Percentiles rank a stretch among this genome's conserved stretches.
Conservation (phyloP, 2,888 invertebrate genomes). For the Alsophila aescularia region DNA sequence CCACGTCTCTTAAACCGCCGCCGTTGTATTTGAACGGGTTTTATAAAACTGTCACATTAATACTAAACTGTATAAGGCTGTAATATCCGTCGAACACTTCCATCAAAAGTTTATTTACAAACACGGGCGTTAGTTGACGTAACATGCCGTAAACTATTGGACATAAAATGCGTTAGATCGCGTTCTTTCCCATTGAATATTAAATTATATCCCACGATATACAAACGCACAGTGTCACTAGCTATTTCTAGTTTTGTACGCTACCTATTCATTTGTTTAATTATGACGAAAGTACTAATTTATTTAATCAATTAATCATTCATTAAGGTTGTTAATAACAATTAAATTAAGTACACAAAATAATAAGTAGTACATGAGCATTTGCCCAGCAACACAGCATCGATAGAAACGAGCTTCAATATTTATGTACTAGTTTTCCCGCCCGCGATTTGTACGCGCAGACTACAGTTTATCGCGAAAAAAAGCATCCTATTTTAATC, state of each 20-base stretch:
- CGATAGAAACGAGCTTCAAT: no score
- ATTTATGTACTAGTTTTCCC: no score
- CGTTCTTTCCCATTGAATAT: conserved; percentile 9
- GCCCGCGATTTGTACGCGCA: no score
- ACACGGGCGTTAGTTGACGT: conserved; percentile 8
- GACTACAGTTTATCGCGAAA: no score
- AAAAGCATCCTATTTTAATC: no score
- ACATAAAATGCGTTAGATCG: conserved; percentile 1
- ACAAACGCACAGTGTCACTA: background rate
- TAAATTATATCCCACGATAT: background rate
- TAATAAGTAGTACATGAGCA: no score
- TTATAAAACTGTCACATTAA: conserved; percentile 12
- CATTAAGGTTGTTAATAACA: no score
- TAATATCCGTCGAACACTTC: conserved; percentile 6
- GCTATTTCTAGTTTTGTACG: background rate
- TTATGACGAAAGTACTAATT: no score
- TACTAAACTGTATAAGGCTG: conserved; percentile 1
- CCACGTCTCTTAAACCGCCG: conserved; percentile 2
- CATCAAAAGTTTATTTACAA: conserved; percentile 11
- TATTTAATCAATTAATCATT: no score
- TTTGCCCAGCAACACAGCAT: no score
- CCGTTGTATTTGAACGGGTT: conserved; percentile 1
- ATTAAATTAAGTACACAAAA: no score
- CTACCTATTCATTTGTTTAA: no score
- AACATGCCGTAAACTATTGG: conserved; percentile 8